Conservation (phyloP, 2,113 vertebrate species). For the Cepphus grylle region DNA sequence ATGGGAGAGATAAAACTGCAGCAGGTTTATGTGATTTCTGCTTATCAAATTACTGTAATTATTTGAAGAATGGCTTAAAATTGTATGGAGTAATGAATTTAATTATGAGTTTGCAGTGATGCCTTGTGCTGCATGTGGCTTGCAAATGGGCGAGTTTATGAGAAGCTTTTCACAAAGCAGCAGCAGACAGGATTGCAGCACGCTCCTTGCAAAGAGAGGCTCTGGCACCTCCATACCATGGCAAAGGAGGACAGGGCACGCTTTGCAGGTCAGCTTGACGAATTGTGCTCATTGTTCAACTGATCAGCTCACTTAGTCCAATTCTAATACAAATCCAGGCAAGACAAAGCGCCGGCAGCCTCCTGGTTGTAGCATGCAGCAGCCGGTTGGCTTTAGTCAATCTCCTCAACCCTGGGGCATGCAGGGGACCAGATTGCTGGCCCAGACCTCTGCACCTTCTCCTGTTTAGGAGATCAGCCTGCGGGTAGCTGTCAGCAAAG, state of each 20-base stretch:
- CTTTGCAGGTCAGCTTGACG: neutral
- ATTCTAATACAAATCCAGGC: neutral
- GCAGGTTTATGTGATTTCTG: conserved; percentile 69
- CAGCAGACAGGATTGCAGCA: neutral
- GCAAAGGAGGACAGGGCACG: neutral
- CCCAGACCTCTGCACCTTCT: neutral
- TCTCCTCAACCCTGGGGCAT: neutral
- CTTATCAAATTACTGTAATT: conserved; percentile 73
- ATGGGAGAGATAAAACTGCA: conserved; percentile 69
- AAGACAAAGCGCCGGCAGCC: neutral
- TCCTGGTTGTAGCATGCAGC: neutral
- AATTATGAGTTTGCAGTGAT: conserved; percentile 64
- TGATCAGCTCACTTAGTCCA: neutral
- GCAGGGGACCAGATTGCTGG: neutral
- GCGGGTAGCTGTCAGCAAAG: neutral
- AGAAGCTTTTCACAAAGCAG: neutral
- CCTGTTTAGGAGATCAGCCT: neutral
- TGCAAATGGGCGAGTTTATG: conserved; percentile 27
- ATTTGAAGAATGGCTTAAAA: conserved; percentile 73
- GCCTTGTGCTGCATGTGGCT: conserved; percentile 32
- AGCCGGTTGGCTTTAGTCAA: neutral
- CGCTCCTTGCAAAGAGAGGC: neutral
- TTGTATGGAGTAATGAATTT: conserved; percentile 69
- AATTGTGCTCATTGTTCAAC: neutral
- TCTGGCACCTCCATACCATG: neutral